These are phyloP conservation scores for Smutsia gigantea DNA, from an alignment of 2,797 vertebrate species.

Conservation along the genomic window DNA sequence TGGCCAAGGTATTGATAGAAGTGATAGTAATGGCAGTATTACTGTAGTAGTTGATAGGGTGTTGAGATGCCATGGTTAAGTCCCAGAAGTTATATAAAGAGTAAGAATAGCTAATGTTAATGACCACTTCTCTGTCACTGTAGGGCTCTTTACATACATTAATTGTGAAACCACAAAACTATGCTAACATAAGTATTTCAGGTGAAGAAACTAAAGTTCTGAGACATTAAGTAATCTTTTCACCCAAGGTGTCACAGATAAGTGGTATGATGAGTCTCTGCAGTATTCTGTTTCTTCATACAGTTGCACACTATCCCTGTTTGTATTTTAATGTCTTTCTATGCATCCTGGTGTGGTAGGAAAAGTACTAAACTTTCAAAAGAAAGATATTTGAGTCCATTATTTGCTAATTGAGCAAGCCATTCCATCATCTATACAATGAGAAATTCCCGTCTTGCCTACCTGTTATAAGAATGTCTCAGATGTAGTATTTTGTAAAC, in stretches of 20 bases:
- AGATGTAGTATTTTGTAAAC: background rate
- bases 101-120: background rate
- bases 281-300: background rate
- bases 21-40: background rate
- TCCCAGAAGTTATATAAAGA: background rate
- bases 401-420: background rate
- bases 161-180: background rate
- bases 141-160: background rate
- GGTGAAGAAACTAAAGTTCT: background rate
- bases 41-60: no score
- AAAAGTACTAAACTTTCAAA: background rate
- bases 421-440: background rate
- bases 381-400: background rate
- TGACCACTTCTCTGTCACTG: background rate
- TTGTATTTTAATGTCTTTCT: slow-evolving; percentile 8
- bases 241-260: background rate
- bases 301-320: background rate
- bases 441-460: background rate
- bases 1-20: background rate
- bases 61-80: background rate
- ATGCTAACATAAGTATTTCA: background rate
- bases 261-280: background rate
- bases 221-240: background rate
- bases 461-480: background rate
- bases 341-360: background rate